Evolutionary conservation across 2,888 invertebrate genomes (phyloP).

Genomic region (Amiota mariae): DNA sequence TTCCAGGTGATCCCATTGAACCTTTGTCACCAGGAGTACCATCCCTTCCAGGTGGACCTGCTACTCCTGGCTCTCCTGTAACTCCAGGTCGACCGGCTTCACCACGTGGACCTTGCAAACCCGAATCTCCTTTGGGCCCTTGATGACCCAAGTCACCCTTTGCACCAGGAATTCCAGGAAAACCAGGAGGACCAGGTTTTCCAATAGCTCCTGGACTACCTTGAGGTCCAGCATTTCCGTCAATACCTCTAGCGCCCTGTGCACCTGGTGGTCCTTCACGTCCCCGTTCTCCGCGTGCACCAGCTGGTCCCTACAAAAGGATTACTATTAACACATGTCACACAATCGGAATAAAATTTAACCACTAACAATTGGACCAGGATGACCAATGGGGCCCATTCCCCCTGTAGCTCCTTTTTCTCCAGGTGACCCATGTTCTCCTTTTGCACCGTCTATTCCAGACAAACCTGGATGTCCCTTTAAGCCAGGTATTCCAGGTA

Average conservation of each 20-base stretch:
- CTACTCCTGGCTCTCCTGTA: slow-evolving; percentile 84
- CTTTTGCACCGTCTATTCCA: slow-evolving; percentile 86
- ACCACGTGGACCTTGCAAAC: slow-evolving; percentile 85
- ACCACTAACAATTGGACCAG: slow-evolving; percentile 75
- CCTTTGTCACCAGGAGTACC: slow-evolving; percentile 89
- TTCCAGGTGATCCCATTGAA: slow-evolving; percentile 81
- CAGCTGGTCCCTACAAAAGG: slow-evolving; percentile 80
- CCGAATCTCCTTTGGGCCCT: slow-evolving; percentile 88
- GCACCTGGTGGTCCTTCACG: slow-evolving; percentile 87
- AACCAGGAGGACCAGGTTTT: slow-evolving; percentile 88
- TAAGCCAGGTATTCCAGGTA: slow-evolving; percentile 86
- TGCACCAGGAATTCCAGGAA: slow-evolving; percentile 84
- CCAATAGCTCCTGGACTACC: slow-evolving; percentile 81
- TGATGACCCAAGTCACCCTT: slow-evolving; percentile 85
- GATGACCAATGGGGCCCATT: slow-evolving; percentile 82
- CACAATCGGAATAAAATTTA: not conserved
- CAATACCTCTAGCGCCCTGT: slow-evolving; percentile 84
- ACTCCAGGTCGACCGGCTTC: slow-evolving; percentile 86
- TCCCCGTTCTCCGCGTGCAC: slow-evolving; percentile 88
- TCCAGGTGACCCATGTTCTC: slow-evolving; percentile 83
- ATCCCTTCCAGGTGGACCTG: slow-evolving; percentile 85
- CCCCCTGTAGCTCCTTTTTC: slow-evolving; percentile 84
- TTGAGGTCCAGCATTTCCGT: slow-evolving; percentile 86
- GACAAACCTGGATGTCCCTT: slow-evolving; percentile 89
- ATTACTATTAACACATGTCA: not conserved